Evolutionary conservation across 2,888 invertebrate genomes (phyloP).

Genomic region (Acronicta psi): DNA sequence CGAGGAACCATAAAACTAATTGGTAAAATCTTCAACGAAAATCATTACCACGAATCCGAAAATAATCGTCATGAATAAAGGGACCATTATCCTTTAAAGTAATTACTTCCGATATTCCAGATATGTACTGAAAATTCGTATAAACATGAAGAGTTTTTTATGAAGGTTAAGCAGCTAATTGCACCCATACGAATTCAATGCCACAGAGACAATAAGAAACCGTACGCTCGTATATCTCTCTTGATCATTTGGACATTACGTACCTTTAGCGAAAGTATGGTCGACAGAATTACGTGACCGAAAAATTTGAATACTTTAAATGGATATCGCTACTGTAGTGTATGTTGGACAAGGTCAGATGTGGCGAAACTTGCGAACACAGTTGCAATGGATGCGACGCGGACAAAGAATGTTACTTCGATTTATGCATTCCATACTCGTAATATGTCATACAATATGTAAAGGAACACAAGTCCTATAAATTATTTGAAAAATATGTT

Average conservation of each 20-base stretch:
- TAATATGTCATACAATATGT: constrained; percentile 7
- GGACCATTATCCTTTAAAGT: constrained; percentile 44
- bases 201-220: constrained; percentile 57
- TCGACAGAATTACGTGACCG: constrained; percentile 72
- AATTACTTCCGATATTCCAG: constrained; percentile 43
- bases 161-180: constrained; percentile 33
- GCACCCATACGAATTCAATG: constrained; percentile 64
- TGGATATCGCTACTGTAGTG: constrained; percentile 59
- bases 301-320: constrained; percentile 63
- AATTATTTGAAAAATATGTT: no score
- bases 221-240: constrained; percentile 53
- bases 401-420: constrained; percentile 22
- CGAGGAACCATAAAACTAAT: neutral
- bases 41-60: constrained; percentile 6
- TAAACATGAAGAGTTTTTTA: constrained; percentile 37
- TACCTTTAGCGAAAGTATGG: constrained; percentile 71
- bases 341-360: constrained; percentile 74
- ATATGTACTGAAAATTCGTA: constrained; percentile 30
- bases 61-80: constrained; percentile 29
- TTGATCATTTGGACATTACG: constrained; percentile 66
- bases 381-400: constrained; percentile 59
- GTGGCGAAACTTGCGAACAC: constrained; percentile 64
- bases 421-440: constrained; percentile 16
- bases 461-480: neutral
- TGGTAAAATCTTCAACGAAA: constrained; percentile 5